Base-by-base conservation (phyloP, 2,888 invertebrate genomes). In the Steromphala cineraria region DNA sequence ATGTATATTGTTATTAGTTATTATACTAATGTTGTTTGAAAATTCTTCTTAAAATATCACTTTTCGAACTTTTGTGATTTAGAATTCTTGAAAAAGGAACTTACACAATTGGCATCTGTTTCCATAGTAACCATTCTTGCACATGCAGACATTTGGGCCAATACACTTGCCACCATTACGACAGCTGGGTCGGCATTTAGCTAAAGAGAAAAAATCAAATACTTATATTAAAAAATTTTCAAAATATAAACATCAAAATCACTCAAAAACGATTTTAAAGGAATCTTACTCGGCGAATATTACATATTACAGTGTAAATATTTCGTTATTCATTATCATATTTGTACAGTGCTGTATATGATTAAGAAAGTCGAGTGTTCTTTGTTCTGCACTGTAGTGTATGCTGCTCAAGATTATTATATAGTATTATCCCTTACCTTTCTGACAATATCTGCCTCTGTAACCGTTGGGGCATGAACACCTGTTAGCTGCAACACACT, bases 111-210 rank as follows among this genome's bases (percentile, higher is more conserved):
- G 88, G 84, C 92, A 92, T 52, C 88, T 82, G 0, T 80, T 62
- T 3, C 90, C 90, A 80, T 77, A 84, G 80, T 83, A 88, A 19
- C 92, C 91, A 19, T 84, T 80, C 0, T 96, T 95, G 90, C 98
- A 98, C 87, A 96, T 96, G 87, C 98, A 98, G 0, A 95, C 94
- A 91, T 97, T 96, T 10, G 96, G 95, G 0, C 96, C 95, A 0
- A 97, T 94, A 91, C 98, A 98, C n/a, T 95, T 95, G 0, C 98
- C 98, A 0, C 96, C 96, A 90, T 98, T 97, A 82, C 95, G 92
- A 89, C 98, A 98, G 0, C 96, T 95, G 0, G 97, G 97, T 80
- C 95, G 92, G 91, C 98, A 98, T 85, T 95, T 94, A 0, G 96
- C 97, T 97, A 92, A 19, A 94, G 94, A 84, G 31, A 74, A 80